Conservation (phyloP, 1,140 invertebrate genomes). For the Euwallacea fornicatus region DNA sequence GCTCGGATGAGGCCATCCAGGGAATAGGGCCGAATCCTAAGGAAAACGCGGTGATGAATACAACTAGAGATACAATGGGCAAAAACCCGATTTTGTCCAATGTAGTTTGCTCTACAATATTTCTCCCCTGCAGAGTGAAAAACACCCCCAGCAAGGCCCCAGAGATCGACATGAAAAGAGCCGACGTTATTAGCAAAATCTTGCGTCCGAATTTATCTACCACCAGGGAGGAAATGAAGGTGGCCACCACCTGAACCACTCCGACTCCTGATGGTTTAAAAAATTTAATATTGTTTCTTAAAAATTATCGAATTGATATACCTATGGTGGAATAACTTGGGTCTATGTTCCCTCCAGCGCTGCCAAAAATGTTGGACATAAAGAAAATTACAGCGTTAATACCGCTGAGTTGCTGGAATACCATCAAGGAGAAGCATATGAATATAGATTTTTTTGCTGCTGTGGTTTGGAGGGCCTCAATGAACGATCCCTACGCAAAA, state of each 20-base stretch:
- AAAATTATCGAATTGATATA: slow-evolving; percentile 6
- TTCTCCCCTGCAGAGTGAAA: slow-evolving; percentile 59
- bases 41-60: slow-evolving; percentile 78
- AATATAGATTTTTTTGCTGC: slow-evolving; percentile 58
- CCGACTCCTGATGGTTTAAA: slow-evolving; percentile 57
- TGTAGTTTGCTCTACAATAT: slow-evolving; percentile 37
- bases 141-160: slow-evolving; percentile 68
- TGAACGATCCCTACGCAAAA: slow-evolving; percentile 47
- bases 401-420: slow-evolving; percentile 69
- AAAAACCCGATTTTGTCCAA: slow-evolving; percentile 58
- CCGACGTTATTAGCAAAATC: slow-evolving; percentile 69
- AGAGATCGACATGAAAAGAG: slow-evolving; percentile 64
- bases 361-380: slow-evolving; percentile 55
- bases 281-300: not conserved
- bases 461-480: slow-evolving; percentile 54
- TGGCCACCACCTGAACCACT: slow-evolving; percentile 72
- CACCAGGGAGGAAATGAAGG: slow-evolving; percentile 63
- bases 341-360: slow-evolving; percentile 52
- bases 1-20: slow-evolving; percentile 76
- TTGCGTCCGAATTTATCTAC: slow-evolving; percentile 72
- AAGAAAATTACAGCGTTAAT: slow-evolving; percentile 67
- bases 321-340: slow-evolving; percentile 67
- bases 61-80: slow-evolving; percentile 70
- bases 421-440: slow-evolving; percentile 65
- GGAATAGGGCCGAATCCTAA: slow-evolving; percentile 81